These are phyloP conservation scores for Rhabdophis nuchalis DNA, from an alignment of 2,797 vertebrate genomes.

Conservation along the genomic window DNA sequence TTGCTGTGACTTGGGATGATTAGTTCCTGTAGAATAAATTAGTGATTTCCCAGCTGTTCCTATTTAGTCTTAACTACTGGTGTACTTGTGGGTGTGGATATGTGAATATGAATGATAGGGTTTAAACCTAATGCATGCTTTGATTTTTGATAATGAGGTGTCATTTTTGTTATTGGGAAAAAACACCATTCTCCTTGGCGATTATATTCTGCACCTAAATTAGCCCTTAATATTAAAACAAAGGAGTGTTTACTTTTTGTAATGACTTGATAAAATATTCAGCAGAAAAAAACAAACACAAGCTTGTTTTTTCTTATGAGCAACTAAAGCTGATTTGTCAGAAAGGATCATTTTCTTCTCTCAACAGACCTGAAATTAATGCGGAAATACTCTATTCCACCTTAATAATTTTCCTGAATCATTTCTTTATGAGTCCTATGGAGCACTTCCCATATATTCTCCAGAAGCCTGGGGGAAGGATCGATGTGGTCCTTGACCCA, in stretches of 20 bases:
- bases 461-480: not conserved
- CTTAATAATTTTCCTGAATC: slow-evolving; percentile 24
- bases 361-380: slow-evolving; percentile 40
- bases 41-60: slow-evolving; percentile 9
- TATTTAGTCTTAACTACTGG: slow-evolving; percentile 7
- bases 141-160: slow-evolving; percentile 23
- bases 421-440: not conserved
- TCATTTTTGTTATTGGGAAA: not conserved
- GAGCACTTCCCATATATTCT: slow-evolving; percentile 14
- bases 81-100: not conserved
- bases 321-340: slow-evolving; percentile 17
- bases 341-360: slow-evolving; percentile 46
- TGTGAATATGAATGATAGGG: not conserved
- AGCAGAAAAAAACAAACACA: slow-evolving; percentile 39
- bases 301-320: slow-evolving; percentile 4
- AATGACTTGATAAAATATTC: slow-evolving; percentile 37
- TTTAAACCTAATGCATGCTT: slow-evolving; percentile 7
- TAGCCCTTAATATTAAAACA: slow-evolving; percentile 32
- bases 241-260: not conserved
- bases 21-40: not conserved
- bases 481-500: not conserved
- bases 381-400: not conserved
- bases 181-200: slow-evolving; percentile 9
- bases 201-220: not conserved
- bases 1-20: not conserved